Base-by-base conservation (phyloP, 2,113 vertebrate genomes). In the Corvus cornix region DNA sequence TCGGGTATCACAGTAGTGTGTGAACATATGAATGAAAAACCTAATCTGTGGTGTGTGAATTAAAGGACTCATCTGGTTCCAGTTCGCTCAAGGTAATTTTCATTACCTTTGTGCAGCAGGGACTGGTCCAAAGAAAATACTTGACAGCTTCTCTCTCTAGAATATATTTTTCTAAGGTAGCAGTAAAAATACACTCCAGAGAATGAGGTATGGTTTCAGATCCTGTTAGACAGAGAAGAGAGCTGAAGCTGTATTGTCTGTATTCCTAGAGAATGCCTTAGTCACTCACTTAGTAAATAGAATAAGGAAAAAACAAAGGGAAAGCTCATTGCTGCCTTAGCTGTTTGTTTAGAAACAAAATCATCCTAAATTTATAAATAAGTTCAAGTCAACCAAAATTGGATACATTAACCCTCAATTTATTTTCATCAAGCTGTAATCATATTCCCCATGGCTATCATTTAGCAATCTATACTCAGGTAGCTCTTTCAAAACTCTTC, bases 301-400 rank as follows among this genome's bases (percentile, higher is more conserved):
- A 67, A n/a, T 46, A 48, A 48, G 22, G 46, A 15, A 16, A 49
- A 33, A 24, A 67, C 16, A 74, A 66, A 13, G 10, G 39, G 55
- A 46, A 84, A 84, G 16, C 1, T 0, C 9, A 23, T 30, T 0
- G 1, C 10, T 9, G 17, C 14, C 23, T 78, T 37, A 58, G 11
- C n/a, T 51, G 12, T 68, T 91, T 13, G 4, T 74, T 83, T 63
- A 76, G 46, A 21, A 74, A 31, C 64, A 83, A 39, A 55, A 31
- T 72, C 3, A 70, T 56, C 18, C 20, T 39, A 35, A 58, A 67
- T 84, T 67, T 87, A 51, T 82, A 2, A 37, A 31, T 63, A 62
- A 14, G 5, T 62, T 87, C 18, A 28, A 80, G 24, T 53, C 24
- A 74, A 74, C 6, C 5, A 46, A 84, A 82, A 63, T 6, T 52